Percentiles rank a stretch among this genome's conserved stretches.
These are phyloP conservation scores for Eupeodes luniger DNA, from an alignment of 2,888 invertebrate species.

Conservation along the genomic window DNA sequence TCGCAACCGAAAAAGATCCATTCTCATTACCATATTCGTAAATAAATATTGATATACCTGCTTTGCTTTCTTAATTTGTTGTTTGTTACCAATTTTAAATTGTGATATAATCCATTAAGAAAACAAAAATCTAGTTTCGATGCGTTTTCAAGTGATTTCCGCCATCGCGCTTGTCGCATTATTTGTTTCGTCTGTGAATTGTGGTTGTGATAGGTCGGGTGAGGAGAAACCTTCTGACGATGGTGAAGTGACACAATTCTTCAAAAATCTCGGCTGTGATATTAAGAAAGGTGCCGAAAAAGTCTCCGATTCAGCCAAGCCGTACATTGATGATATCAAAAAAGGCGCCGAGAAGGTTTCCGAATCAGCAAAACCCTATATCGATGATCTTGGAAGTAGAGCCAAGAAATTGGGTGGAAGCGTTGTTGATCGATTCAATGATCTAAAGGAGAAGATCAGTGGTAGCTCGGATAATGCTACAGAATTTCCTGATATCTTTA, in stretches of 20 bases:
- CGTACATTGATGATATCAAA: constrained; percentile 80
- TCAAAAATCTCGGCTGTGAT: constrained; percentile 81
- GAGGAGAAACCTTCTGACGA: constrained; percentile 77
- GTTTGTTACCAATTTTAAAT: not conserved
- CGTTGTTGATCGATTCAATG: constrained; percentile 81
- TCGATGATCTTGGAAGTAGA: constrained; percentile 80
- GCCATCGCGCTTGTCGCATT: constrained; percentile 24
- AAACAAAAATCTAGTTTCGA: constrained; percentile 27
- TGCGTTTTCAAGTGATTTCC: constrained; percentile 52
- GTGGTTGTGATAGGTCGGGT: constrained; percentile 65
- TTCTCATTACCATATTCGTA: not conserved
- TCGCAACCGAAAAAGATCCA: not conserved
- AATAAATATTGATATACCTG: constrained; percentile 3
- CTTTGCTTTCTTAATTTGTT: not conserved
- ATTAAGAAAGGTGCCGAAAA: constrained; percentile 80
- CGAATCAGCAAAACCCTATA: constrained; percentile 80
- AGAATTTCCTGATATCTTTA: not conserved
- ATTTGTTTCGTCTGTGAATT: constrained; percentile 43
- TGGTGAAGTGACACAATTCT: constrained; percentile 79
- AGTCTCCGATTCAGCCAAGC: constrained; percentile 80
- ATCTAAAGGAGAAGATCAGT: constrained; percentile 81
- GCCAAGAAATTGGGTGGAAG: constrained; percentile 80
- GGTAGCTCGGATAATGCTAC: constrained; percentile 74
- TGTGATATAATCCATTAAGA: not conserved
- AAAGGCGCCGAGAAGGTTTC: constrained; percentile 80